These are phyloP conservation scores for Meriones psammophilus DNA, from an alignment of 2,797 vertebrate genomes.

Conservation along the genomic window DNA sequence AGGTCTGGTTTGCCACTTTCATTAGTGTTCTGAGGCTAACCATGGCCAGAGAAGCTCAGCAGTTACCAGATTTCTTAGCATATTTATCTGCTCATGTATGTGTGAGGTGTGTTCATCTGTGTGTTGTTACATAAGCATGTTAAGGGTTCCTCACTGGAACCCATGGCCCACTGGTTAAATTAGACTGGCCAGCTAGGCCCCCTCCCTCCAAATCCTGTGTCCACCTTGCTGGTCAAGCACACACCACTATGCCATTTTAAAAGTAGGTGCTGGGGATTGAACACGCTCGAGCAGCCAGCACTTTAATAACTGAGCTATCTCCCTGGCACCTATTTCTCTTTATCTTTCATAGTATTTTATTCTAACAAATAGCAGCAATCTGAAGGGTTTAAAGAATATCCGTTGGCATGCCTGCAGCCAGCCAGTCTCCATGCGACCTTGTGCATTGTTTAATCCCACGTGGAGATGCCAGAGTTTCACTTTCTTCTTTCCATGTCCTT, in stretches of 20 bases:
- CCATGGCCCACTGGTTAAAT: not conserved
- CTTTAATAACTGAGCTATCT: not conserved
- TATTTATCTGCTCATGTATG: not conserved
- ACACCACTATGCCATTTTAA: not conserved
- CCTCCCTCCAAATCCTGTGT: not conserved
- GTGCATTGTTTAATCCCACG: not conserved
- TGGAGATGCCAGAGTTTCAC: not conserved
- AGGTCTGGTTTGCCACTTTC: not conserved
- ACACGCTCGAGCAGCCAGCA: not conserved
- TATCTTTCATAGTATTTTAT: slow-evolving; percentile 13
- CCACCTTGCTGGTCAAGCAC: not conserved
- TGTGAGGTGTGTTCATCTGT: not conserved
- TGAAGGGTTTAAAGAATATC: not conserved
- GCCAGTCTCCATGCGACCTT: not conserved
- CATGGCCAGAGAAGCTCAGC: not conserved
- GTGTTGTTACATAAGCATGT: not conserved
- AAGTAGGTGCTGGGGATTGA: not conserved
- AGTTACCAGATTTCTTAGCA: not conserved
- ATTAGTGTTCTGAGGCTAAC: not conserved
- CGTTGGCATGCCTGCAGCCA: no score
- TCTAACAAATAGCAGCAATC: slow-evolving; percentile 17
- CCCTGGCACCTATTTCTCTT: not conserved
- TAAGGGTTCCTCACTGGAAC: not conserved
- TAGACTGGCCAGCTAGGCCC: not conserved
- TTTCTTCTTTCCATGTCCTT: not conserved